Evolutionary conservation across 2,888 invertebrate species (phyloP), one percentile per base, ranked within the genome.

Genomic region (Cyclophora punctaria): DNA sequence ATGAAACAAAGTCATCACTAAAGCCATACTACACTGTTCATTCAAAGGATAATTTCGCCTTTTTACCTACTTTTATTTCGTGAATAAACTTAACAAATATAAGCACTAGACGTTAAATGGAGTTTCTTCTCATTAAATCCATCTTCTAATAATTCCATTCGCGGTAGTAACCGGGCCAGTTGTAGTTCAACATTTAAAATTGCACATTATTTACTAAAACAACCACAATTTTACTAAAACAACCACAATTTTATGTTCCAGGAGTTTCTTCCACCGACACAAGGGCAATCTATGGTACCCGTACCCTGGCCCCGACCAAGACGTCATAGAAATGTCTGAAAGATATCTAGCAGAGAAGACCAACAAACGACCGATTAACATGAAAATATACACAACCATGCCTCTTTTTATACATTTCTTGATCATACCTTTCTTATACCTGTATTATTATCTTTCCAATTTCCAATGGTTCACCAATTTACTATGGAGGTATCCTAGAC

Each of bases 251-350:
- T 37, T 40, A 4, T 46, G 41, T 77, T 60, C 2, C 67, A 81
- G 80, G 52, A 65, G 66, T 7, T 78, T 78, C 54, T 76, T 80
- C 51, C 78, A 78, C 34, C 67, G 67, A 43, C 57, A 69, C 49
- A 55, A 68, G 2, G 66, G 72, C 2, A 61, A 52, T 46, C 49
- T 64, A 4, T 80, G 80, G 80, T 76, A 69, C 46, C 72, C 74
- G 0, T 77, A 73, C 45, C 78, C 78, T 0, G 79, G 80, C 2
- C 67, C 73, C 2, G 81, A 81, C 4, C 56, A 58, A 3, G 65
- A 67, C 5, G 56, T 71, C 0, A 61, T 69, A 1, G 66, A 70
- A 2, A 74, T 78, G 66, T 70, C 78, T 1, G 75, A 80, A 52
- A 63, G 68, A 60, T 72, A 78, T 54, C 57, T 73, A 7, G 46